Evolutionary conservation across 2,113 vertebrate species (phyloP), one percentile per base, ranked within the genome.

Genomic region (Phrynosoma platyrhinos): DNA sequence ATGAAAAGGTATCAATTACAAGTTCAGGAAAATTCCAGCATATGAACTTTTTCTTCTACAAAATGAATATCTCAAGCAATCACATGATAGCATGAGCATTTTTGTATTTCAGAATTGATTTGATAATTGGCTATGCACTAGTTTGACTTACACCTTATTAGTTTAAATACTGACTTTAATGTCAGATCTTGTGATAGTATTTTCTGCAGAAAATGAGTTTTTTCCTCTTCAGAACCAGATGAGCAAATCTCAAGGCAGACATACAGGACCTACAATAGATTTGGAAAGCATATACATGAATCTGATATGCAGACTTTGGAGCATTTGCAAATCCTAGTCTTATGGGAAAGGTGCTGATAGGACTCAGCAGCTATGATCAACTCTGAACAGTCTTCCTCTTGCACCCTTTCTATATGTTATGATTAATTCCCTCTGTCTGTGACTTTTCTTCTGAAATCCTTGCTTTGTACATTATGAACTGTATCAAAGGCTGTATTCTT

Each of bases 221-320:
- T 95, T 90, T 83, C 88, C n/a, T 93, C 94, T 92, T 91, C 93
- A 95, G 92, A 96, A 94, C 0, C 0, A 85, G 87, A 92, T 94
- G 94, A 96, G 92, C 82, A 94, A 95, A 96, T 95, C 89, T 92
- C 95, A 95, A 94, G 95, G 93, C 88, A 96, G 94, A 93, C 94
- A 93, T 89, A 25, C 58, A 94, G 92, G 53, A 92, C 87, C 92
- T 94, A 90, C 86, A 94, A 94, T 66, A 94, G 94, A 95, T 95
- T 95, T 94, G 92, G 94, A 96, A 95, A 94, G 93, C 64, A 32
- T 88, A 90, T 40, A 84, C 93, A 92, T 94, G 94, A 96, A 95
- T 95, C 87, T 69, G 84, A 93, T 92, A 92, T 94, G 94, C 95
- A 96, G 91, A 62, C 32, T 52, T 0, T 0, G 66, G 13, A 93